Evolutionary conservation across 2,888 invertebrate genomes (phyloP).

Genomic region (Aspidapion aeneum): DNA sequence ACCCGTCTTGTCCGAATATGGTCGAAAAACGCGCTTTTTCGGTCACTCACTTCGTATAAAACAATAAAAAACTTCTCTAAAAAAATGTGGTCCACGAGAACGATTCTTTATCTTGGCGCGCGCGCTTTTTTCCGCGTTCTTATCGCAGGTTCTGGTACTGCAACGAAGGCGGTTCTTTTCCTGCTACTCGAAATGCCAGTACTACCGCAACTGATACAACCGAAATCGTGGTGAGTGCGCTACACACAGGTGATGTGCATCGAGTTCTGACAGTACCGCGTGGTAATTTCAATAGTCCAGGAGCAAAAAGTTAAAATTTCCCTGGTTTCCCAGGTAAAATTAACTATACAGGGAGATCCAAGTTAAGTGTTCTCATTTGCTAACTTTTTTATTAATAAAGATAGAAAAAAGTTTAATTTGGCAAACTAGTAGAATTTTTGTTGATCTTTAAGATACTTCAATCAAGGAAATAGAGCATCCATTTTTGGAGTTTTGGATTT

Average conservation of each 20-base stretch:
- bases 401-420: no score
- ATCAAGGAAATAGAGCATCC: no score
- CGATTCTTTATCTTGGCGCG: no score
- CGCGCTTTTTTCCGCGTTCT: neutral
- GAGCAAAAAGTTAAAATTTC: no score
- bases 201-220: neutral
- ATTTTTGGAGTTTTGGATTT: no score
- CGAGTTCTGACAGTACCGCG: neutral
- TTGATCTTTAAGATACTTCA: no score
- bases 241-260: neutral
- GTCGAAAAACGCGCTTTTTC: neutral
- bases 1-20: neutral
- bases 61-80: neutral
- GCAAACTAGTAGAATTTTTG: no score
- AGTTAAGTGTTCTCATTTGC: no score
- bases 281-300: neutral
- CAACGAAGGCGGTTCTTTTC: neutral
- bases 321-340: no score
- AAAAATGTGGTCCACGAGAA: neutral
- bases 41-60: neutral
- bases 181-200: neutral
- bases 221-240: neutral
- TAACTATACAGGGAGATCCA: no score
- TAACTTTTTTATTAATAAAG: no score
- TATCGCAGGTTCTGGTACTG: neutral